Conservation (phyloP, 30 jellyfish, hydroid and myxozoan species). For the Aurelia aurita complex sp. Pacific region DNA sequence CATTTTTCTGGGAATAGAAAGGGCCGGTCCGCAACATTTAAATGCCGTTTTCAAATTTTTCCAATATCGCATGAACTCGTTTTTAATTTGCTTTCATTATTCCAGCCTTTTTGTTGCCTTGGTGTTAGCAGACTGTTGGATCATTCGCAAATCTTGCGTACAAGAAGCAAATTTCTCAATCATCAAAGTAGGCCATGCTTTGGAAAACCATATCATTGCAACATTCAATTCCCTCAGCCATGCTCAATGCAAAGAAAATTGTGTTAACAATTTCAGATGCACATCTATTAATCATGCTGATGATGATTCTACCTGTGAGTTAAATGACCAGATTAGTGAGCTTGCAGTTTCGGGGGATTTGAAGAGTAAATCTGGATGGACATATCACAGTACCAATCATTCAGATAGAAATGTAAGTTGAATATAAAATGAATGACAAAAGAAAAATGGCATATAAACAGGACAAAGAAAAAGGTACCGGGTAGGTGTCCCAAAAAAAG, state of each 20-base stretch:
- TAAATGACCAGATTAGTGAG: constrained; percentile 1
- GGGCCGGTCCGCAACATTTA: too few species aligned
- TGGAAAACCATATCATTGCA: constrained; percentile 10
- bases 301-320: background rate
- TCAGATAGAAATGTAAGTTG: background rate
- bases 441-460: too few species aligned
- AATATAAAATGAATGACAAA: background rate
- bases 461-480: too few species aligned
- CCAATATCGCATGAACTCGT: too few species aligned
- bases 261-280: constrained; percentile 4
- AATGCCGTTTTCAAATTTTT: too few species aligned
- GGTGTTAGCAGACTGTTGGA: constrained; percentile 32
- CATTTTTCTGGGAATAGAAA: too few species aligned
- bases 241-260: background rate
- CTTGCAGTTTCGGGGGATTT: background rate
- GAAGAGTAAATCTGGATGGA: constrained; percentile 2
- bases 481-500: too few species aligned
- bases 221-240: background rate
- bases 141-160: constrained; percentile 15
- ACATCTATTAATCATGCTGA: constrained; percentile 23
- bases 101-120: background rate
- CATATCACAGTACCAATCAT: constrained; percentile 11
- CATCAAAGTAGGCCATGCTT: background rate
- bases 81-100: too few species aligned
- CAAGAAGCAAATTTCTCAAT: constrained; percentile 4